Evolutionary conservation across 2,888 invertebrate genomes (phyloP).

Genomic region (Drosophila merina): DNA sequence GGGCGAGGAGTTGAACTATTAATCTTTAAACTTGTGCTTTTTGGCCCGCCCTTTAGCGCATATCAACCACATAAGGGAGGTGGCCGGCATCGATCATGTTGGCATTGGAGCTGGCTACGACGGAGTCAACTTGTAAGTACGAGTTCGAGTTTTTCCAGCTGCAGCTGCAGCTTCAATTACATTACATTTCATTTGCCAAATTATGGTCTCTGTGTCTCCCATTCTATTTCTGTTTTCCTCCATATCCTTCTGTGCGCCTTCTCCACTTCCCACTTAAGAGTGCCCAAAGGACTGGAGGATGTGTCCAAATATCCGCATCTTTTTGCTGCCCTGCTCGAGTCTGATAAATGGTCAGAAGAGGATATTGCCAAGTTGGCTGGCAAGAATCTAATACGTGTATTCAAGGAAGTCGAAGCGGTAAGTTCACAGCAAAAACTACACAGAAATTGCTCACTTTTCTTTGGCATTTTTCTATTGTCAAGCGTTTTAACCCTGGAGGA

Average conservation of each 20-base stretch:
- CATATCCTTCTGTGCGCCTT: constrained; percentile 2
- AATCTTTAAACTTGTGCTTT: constrained; percentile 41
- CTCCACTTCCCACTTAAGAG: constrained; percentile 62
- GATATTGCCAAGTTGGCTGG: constrained; percentile 93
- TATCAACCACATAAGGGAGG: constrained; percentile 93
- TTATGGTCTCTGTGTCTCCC: constrained; percentile 25
- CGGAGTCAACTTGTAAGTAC: constrained; percentile 94
- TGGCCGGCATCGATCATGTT: constrained; percentile 94
- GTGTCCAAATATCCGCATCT: constrained; percentile 94
- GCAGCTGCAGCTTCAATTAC: constrained; percentile 23
- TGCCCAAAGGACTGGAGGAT: constrained; percentile 92
- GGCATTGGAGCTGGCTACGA: constrained; percentile 95
- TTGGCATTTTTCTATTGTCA: constrained; percentile 41
- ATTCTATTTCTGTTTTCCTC: neutral
- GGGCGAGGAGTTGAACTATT: constrained; percentile 9
- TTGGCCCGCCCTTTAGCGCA: constrained; percentile 86
- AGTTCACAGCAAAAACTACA: constrained; percentile 83
- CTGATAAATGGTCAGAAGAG: constrained; percentile 92
- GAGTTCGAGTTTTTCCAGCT: neutral
- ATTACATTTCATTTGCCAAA: constrained; percentile 42
- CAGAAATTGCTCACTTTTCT: constrained; percentile 37
- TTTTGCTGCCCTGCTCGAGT: constrained; percentile 91
- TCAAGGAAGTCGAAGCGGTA: constrained; percentile 90
- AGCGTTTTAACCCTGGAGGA: constrained; percentile 9
- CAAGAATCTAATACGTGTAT: constrained; percentile 92